Base-by-base conservation (phyloP, 2,888 invertebrate species). In the Apodemia duryi region DNA sequence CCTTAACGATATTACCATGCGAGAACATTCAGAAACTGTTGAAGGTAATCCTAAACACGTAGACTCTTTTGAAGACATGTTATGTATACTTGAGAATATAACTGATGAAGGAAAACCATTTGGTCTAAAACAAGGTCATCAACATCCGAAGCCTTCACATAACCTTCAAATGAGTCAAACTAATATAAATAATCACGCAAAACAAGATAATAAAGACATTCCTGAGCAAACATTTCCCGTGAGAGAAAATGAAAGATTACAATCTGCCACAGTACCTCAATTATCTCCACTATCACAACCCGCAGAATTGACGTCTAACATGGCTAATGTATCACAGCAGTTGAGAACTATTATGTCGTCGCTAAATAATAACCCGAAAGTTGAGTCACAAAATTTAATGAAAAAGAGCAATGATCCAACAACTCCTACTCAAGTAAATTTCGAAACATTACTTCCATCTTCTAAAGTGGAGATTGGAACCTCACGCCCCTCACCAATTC, bases 201-300 rank as follows among this genome's bases (percentile, higher is more conserved):
- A 80, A 71, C 72, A 68, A 64, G 86, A 85, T 13, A 72, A 62
- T 13, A 86, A 88, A 70, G 86, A 87, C 67, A 61, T 72, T 46
- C 75, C 78, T 68, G 88, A 88, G 64, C 83, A 72, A 78, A 79
- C 74, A 6, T 87, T 85, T 71, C 74, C 80, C 2, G 84, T 86
- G 71, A 77, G 85, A 57, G 89, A 89, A 66, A 79, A 82, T 6
- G 90, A 90, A 64, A 81, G 77, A 73, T 74, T 92, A 65, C 88
- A 92, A 68, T 89, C 93, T 0, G 91, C 93, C 5, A 90, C 93
- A 0, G 91, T 95, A 62, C 95, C 95, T 0, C 95, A 95, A 77
- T 81, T 95, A 35, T 95, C 95, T 0, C 95, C 95, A 0, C 79
- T 95, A 2, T 95, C 95, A 0, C 95, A 95, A 77, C 95, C 95